These are phyloP conservation scores for Bembecia ichneumoniformis DNA, from an alignment of 2,888 invertebrate species.

Conservation along the genomic window DNA sequence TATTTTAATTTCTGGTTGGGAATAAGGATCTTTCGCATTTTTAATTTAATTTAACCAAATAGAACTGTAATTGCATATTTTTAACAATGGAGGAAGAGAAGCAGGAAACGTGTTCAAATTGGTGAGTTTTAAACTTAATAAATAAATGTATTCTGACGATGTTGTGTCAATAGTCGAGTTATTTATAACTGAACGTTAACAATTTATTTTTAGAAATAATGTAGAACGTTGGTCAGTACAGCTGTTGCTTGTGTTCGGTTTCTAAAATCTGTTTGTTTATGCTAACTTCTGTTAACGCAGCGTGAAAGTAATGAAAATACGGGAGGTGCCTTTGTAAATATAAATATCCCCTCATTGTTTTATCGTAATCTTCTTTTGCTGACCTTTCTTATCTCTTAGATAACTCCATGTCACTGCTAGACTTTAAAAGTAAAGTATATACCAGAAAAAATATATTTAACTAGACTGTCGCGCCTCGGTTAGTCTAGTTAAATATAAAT, in stretches of 20 bases:
- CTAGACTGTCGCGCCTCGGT: too few relatives aligned
- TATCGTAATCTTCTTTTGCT: too few relatives aligned
- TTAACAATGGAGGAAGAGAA: constrained; percentile 48
- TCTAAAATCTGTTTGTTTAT: constrained; percentile 44
- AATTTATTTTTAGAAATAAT: constrained; percentile 57
- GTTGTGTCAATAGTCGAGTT: constrained; percentile 54
- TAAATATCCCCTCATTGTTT: too few relatives aligned
- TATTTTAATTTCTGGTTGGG: too few relatives aligned
- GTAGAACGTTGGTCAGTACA: constrained; percentile 42
- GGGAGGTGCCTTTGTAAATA: too few relatives aligned
- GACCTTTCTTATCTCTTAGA: too few relatives aligned
- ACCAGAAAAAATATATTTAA: too few relatives aligned
- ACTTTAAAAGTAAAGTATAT: too few relatives aligned
- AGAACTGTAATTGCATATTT: neutral
- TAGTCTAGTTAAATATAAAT: too few relatives aligned
- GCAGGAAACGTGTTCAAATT: constrained; percentile 61
- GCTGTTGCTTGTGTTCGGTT: constrained; percentile 22
- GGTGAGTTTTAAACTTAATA: constrained; percentile 44
- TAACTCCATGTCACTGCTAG: too few relatives aligned
- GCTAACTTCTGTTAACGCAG: neutral
- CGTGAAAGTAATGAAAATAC: too few relatives aligned
- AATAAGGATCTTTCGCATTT: neutral
- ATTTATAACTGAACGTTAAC: constrained; percentile 51
- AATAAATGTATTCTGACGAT: constrained; percentile 17
- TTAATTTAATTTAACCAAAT: neutral